Evolutionary conservation across 1,140 invertebrate genomes (phyloP), one percentile per base, ranked within the genome.

Genomic region (Drosophila quadrilineata): DNA sequence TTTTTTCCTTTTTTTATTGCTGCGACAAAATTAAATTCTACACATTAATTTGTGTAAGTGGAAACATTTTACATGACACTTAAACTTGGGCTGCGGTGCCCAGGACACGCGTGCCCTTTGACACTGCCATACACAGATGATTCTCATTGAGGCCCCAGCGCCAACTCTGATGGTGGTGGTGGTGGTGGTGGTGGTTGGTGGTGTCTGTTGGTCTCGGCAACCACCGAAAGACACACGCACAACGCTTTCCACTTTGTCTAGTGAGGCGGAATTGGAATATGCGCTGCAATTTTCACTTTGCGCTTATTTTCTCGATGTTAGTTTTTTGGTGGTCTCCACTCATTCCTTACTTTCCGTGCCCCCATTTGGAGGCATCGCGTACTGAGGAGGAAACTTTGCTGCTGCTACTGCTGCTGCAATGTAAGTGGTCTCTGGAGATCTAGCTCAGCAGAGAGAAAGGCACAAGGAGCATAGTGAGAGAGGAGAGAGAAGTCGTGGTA

Each of bases 41-140:
- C 74, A 85, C 79, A 86, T 85, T 85, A 85, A 85, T 85, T 85
- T 85, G 79, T 85, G 79, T 85, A 85, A 85, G 79, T 85, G 79
- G 80, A 85, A 85, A 86, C 79, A 75, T 85, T 85, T 85, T 85
- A 79, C 79, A 85, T 85, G 79, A 85, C 79, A 85, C 80, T 85
- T 85, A 85, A 85, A 77, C 79, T 74, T 77, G 70, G 65, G 57
- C 52, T 65, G 45, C 65, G 65, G 59, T 68, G 46, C 62, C 48
- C 31, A 36, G 49, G 63, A 46, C 59, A 46, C 41, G 65, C 58
- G 50, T 69, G 65, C 53, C 45, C 53, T 72, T 69, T 69, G 69
- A 63, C 65, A 43, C 59, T 52, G 52, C 59, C n/a, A n/a, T n/a
- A n/a, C n/a, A n/a, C n/a, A n/a, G n/a, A n/a, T n/a, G n/a, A n/a